Conservation (phyloP, 2,888 invertebrate species). For the Rhyacophila evoluta region DNA sequence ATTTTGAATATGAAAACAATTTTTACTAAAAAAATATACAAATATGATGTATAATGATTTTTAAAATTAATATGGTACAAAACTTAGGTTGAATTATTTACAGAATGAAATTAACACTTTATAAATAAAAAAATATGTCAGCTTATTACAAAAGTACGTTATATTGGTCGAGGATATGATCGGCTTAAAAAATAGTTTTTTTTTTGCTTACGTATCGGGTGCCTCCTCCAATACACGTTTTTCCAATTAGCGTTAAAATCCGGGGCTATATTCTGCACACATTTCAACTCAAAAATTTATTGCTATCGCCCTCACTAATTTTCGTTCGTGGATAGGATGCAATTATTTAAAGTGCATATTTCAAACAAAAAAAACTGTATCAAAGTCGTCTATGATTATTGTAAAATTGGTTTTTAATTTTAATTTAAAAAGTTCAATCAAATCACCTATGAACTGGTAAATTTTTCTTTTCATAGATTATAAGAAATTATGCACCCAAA, state of each 20-base stretch:
- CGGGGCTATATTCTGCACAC: not conserved
- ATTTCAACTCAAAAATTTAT: constrained; percentile 6
- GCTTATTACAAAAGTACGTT: too few species aligned
- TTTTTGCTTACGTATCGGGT: not conserved
- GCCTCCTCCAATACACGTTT: not conserved
- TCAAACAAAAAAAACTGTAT: not conserved
- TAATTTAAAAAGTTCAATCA: not conserved
- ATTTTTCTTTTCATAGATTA: too few species aligned
- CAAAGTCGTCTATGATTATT: not conserved
- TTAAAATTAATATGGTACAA: too few species aligned
- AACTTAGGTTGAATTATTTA: too few species aligned
- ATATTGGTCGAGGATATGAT: too few species aligned
- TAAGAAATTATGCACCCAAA: too few species aligned
- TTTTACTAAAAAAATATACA: too few species aligned
- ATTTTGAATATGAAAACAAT: too few species aligned
- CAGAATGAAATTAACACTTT: too few species aligned
- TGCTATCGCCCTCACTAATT: not conserved
- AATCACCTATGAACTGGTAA: too few species aligned
- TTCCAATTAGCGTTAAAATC: not conserved
- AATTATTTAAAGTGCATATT: not conserved
- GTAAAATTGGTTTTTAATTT: not conserved
- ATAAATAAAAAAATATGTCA: too few species aligned
- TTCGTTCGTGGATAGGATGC: not conserved
- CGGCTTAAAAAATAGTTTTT: not conserved
- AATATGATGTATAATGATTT: too few species aligned